Percentiles rank a stretch among this genome's conserved stretches.
phyloP scores from a whole-genome alignment of 2,797 vertebrate genomes.

The Poecilia picta region DNA sequence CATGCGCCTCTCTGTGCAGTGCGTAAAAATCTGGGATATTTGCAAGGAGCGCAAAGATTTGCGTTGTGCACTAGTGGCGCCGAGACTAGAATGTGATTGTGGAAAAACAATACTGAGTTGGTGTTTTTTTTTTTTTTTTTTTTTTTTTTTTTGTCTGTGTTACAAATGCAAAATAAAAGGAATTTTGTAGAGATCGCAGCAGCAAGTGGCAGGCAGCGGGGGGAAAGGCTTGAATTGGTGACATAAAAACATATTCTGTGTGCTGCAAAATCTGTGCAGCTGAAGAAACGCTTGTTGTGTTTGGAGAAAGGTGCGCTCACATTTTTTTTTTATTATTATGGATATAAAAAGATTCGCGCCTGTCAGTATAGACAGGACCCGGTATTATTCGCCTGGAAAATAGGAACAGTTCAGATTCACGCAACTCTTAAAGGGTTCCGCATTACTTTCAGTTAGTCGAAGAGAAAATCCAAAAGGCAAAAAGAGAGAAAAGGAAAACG shows the following conservation, averaged over 20 bases:
- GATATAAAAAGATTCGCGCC: conserved; percentile 13
- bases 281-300: conserved; percentile 1
- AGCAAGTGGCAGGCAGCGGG: conserved; percentile 49
- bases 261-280: conserved; percentile 3
- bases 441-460: conserved; percentile 54
- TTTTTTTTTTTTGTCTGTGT: background rate
- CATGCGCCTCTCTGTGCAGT: background rate
- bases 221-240: background rate
- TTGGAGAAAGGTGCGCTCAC: conserved; percentile 14
- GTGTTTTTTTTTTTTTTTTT: background rate
- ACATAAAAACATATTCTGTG: background rate
- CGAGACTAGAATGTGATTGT: conserved; percentile 17
- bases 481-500: conserved; percentile 55
- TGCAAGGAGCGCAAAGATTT: background rate
- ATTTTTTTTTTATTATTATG: background rate
- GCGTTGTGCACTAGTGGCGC: background rate
- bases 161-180: background rate
- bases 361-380: background rate
- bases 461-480: conserved; percentile 53
- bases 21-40: background rate
- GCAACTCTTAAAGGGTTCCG: conserved; percentile 57
- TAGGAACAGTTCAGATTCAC: conserved; percentile 54
- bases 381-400: conserved; percentile 5
- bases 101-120: conserved; percentile 1
- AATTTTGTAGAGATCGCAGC: conserved; percentile 26